Percentiles rank a stretch among this genome's conserved stretches.
Evolutionary conservation across 2,888 invertebrate species (phyloP).

Genomic region (Drosophila monieri): DNA sequence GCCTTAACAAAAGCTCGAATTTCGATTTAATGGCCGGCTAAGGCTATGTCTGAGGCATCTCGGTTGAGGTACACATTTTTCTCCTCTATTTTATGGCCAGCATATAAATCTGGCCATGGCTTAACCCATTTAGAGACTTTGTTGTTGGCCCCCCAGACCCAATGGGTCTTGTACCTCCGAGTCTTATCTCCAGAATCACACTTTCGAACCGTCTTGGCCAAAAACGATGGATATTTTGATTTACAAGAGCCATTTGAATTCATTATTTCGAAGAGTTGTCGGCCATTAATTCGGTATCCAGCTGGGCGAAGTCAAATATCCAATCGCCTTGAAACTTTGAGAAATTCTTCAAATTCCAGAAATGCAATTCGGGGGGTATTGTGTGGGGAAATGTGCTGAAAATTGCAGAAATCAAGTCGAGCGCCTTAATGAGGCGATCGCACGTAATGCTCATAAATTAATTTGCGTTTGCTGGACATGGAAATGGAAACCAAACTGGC

Average conservation of each 20-base stretch:
- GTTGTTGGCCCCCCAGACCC: slow-evolving; percentile 33
- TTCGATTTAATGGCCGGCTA: slow-evolving; percentile 51
- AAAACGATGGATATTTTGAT: slow-evolving; percentile 22
- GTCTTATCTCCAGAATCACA: slow-evolving; percentile 42
- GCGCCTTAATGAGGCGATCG: slow-evolving; percentile 40
- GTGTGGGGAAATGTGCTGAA: slow-evolving; percentile 18
- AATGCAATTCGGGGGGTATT: slow-evolving; percentile 13
- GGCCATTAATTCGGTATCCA: slow-evolving; percentile 14
- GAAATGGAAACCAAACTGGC: slow-evolving; percentile 14
- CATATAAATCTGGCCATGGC: slow-evolving; percentile 54
- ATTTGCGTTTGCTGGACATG: slow-evolving; percentile 39
- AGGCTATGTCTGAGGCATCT: slow-evolving; percentile 46
- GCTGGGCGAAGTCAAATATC: neutral
- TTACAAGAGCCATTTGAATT: slow-evolving; percentile 33
- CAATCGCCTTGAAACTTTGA: slow-evolving; percentile 1
- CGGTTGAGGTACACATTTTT: slow-evolving; percentile 41
- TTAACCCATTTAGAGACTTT: slow-evolving; percentile 54
- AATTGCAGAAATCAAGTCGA: slow-evolving; percentile 35
- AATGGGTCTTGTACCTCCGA: slow-evolving; percentile 11
- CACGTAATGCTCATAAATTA: slow-evolving; percentile 51
- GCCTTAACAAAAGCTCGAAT: slow-evolving; percentile 67
- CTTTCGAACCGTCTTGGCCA: slow-evolving; percentile 16
- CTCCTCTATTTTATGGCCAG: slow-evolving; percentile 57
- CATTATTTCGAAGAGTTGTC: slow-evolving; percentile 13
- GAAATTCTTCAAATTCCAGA: slow-evolving; percentile 13